A percentile compares a stretch with the other conserved stretches of the same genome.
These are phyloP conservation scores for Dioctria linearis DNA, from an alignment of 2,888 invertebrate genomes.

Conservation along the genomic window DNA sequence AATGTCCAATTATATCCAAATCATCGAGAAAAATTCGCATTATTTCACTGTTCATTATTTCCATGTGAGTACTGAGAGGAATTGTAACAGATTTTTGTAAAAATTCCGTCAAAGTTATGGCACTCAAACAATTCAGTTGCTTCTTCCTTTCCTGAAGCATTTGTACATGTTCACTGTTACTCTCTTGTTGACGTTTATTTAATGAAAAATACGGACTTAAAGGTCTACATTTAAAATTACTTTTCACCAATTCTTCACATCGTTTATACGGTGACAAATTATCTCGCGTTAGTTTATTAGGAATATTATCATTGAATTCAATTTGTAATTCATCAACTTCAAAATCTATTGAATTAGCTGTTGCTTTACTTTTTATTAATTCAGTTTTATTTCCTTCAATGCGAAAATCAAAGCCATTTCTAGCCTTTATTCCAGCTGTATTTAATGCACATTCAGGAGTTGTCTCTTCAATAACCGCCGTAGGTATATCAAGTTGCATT, in stretches of 20 bases:
- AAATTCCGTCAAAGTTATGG: constrained; percentile 73
- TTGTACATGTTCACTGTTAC: constrained; percentile 29
- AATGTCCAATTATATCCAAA: constrained; percentile 76
- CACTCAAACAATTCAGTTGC: constrained; percentile 62
- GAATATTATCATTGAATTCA: neutral
- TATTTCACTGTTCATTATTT: constrained; percentile 81
- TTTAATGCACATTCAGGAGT: constrained; percentile 65
- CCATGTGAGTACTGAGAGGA: constrained; percentile 79
- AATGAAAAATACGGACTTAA: constrained; percentile 62
- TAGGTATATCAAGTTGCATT: constrained; percentile 54
- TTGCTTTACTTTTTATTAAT: constrained; percentile 44
- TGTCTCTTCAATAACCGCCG: constrained; percentile 54
- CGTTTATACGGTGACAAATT: constrained; percentile 61
- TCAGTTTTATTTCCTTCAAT: constrained; percentile 42
- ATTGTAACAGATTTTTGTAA: constrained; percentile 79
- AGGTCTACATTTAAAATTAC: constrained; percentile 63
- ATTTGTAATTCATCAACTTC: neutral
- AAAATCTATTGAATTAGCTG: neutral
- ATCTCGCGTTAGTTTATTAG: constrained; percentile 5
- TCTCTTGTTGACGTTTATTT: constrained; percentile 54
- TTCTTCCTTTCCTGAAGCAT: constrained; percentile 57
- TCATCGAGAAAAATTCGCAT: constrained; percentile 80
- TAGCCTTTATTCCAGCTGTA: constrained; percentile 64
- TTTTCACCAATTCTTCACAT: constrained; percentile 62
- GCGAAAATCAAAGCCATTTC: constrained; percentile 63